phyloP scores from a whole-genome alignment of 2,113 vertebrate species.

The Passer montanus region DNA sequence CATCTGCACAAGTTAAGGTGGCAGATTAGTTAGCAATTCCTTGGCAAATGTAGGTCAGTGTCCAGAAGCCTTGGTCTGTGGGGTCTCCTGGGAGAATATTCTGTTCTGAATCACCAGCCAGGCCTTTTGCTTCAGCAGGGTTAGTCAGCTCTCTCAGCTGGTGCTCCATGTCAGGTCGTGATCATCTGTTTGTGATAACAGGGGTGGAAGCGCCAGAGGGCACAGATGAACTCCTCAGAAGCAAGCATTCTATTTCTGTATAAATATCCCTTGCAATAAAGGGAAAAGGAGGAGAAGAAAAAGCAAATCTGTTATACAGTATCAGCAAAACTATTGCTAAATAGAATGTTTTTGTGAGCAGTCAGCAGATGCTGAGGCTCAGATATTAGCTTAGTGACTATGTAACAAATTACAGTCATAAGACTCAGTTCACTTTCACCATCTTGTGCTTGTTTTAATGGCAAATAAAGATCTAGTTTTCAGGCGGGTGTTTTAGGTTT shows the following conservation, averaged over 20 bases:
- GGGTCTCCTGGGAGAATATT: neutral
- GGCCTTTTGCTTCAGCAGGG: neutral
- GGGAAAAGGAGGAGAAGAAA: neutral
- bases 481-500: neutral
- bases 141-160: neutral
- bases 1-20: neutral
- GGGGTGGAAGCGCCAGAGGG: neutral
- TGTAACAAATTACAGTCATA: neutral
- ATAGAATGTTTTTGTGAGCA: neutral
- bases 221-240: slow-evolving; percentile 5
- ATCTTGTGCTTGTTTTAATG: neutral
- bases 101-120: neutral
- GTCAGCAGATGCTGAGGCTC: neutral
- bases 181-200: slow-evolving; percentile 26
- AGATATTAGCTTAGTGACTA: neutral
- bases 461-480: neutral
- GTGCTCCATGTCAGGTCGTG: neutral
- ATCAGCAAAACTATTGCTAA: slow-evolving; percentile 18
- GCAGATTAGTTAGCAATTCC: neutral
- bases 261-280: neutral
- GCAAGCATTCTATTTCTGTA: neutral
- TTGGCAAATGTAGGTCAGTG: neutral
- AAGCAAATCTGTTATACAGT: neutral
- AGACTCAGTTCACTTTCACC: neutral
- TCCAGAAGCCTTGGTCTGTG: neutral